A percentile compares a stretch with the other conserved stretches of the same genome.
Evolutionary conservation across 2,797 vertebrate species (phyloP).

Genomic region (Hydrocynus forskahlii): DNA sequence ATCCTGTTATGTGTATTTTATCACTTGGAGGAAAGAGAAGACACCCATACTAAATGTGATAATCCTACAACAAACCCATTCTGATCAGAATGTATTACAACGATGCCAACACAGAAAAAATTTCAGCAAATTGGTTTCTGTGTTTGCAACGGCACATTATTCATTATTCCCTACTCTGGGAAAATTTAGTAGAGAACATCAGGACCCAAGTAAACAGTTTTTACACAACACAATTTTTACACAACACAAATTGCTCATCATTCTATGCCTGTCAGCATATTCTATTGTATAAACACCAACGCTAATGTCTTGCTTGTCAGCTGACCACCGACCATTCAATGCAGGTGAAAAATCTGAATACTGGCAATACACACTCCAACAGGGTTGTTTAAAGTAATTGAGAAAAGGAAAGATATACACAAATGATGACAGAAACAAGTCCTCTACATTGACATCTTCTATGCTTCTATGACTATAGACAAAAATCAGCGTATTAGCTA

Average conservation of each 20-base stretch:
- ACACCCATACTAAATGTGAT: slow-evolving; percentile 14
- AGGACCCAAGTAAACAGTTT: background rate
- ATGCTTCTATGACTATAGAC: background rate
- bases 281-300: background rate
- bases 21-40: background rate
- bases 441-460: background rate
- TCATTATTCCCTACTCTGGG: background rate
- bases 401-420: background rate
- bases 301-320: background rate
- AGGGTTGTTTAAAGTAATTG: background rate
- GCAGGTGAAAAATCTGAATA: background rate
- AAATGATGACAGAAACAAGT: background rate
- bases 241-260: background rate
- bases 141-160: background rate
- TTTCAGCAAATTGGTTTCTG: background rate
- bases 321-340: background rate
- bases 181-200: background rate
- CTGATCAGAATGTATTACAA: slow-evolving; percentile 6
- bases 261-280: background rate
- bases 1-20: slow-evolving; percentile 22
- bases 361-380: background rate
- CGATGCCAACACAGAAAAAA: background rate
- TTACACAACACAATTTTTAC: background rate
- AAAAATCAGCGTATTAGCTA: background rate
- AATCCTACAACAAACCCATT: background rate